Evolutionary conservation across 2,113 vertebrate genomes (phyloP).

Genomic region (Microtus oregoni): DNA sequence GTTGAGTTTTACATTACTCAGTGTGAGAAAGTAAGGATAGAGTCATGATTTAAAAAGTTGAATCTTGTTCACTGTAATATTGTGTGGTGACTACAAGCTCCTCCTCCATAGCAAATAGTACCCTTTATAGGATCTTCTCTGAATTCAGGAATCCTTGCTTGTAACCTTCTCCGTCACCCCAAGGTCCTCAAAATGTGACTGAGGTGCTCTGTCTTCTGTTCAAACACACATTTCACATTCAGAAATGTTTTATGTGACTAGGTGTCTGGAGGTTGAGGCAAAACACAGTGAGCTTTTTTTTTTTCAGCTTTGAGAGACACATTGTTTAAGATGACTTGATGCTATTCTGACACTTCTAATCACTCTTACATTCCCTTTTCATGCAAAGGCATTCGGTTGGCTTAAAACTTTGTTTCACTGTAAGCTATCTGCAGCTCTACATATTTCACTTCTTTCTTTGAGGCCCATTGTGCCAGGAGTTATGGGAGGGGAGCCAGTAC

Average conservation of each 20-base stretch:
- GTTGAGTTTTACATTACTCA: background rate
- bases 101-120: background rate
- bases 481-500: background rate
- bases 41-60: background rate
- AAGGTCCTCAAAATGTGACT: background rate
- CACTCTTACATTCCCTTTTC: conserved; percentile 29
- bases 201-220: background rate
- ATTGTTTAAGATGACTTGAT: conserved; percentile 47
- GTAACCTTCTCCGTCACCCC: background rate
- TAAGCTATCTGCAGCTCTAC: conserved; percentile 11
- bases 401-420: conserved; percentile 62
- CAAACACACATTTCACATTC: conserved; percentile 14
- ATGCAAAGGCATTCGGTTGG: background rate
- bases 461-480: background rate
- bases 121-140: background rate
- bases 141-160: background rate
- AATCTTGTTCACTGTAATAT: background rate
- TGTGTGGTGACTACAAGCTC: background rate
- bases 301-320: background rate
- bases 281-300: background rate
- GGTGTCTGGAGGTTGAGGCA: background rate
- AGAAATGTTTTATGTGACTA: background rate
- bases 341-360: conserved; percentile 1
- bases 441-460: conserved; percentile 67
- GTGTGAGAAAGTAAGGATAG: background rate